Evolutionary conservation across 2,888 invertebrate genomes (phyloP), one percentile per base, ranked within the genome.

Genomic region (Tineola bisselliella): DNA sequence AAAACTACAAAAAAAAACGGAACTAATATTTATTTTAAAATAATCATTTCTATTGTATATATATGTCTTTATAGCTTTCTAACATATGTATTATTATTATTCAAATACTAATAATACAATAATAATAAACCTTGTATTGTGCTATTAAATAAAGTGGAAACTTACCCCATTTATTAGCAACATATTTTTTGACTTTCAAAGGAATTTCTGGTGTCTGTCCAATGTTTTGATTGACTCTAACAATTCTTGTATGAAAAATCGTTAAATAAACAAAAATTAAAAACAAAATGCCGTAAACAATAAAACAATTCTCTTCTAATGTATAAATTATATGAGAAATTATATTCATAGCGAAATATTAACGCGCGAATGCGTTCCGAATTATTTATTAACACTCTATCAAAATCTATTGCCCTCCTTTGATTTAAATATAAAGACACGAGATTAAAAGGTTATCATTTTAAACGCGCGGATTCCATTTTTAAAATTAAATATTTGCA

Each of bases 261-360:
- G 84, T 82, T 62, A 86, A 84, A 8, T 68, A 73, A 17, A 84
- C 66, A 62, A 87, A 87, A 68, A 76, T 74, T 62, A 78, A 72
- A 44, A 82, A 73, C 59, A 87, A 66, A 1, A 73, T 73, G 5
- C 78, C 76, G 61, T 86, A 87, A 48, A 87, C 81, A 30, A 75
- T 70, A 65, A 78, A 83, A 76, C 84, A 87, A 67, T 87, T 80
- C 44, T 80, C 78, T 66, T 87, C 87, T 64, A 87, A 68, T 8
- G 79, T 77, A 79, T 79, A 84, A 62, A 87, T 76, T 1, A 74
- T 73, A 5, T 79, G 62, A 31, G 87, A 84, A 61, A 86, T 76
- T 30, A 80, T 62, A 65, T 86, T 87, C 87, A 87, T 86, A 65
- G 77, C 44, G 48, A 13, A 13, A n/a, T n/a, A 48, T n/a, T n/a